A percentile compares a stretch with the other conserved stretches of the same genome.
Conservation (phyloP, 2,888 invertebrate genomes). For the Acronicta aceris region DNA sequence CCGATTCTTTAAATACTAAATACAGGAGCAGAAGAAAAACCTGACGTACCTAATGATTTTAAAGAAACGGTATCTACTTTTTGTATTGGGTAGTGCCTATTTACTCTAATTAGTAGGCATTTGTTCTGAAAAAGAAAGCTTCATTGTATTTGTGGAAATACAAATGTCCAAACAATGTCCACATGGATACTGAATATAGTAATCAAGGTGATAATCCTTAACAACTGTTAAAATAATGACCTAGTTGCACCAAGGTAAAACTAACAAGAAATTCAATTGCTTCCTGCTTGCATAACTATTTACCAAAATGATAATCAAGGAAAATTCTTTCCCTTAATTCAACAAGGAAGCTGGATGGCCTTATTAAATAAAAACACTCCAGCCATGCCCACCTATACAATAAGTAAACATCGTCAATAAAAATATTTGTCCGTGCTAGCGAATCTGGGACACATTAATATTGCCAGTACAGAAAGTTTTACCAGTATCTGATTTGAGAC, state of each 20-base stretch:
- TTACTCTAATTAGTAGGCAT: background rate
- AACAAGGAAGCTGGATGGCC: background rate
- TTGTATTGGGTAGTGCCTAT: background rate
- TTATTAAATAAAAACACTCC: background rate
- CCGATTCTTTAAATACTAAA: too few species aligned
- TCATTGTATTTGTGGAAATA: slow-evolving; percentile 7
- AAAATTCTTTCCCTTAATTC: background rate
- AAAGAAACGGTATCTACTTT: too few species aligned
- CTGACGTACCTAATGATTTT: too few species aligned
- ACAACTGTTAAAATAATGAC: slow-evolving; percentile 48
- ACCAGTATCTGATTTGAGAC: slow-evolving; percentile 8
- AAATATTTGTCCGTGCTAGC: background rate
- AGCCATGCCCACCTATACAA: too few species aligned
- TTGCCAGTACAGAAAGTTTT: slow-evolving; percentile 8
- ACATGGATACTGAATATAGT: slow-evolving; percentile 12
- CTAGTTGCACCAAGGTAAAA: slow-evolving; percentile 11
- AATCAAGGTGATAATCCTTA: slow-evolving; percentile 8
- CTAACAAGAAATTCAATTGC: background rate
- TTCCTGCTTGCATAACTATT: background rate
- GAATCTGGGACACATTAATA: slow-evolving; percentile 10
- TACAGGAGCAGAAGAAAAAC: too few species aligned
- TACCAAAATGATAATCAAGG: background rate
- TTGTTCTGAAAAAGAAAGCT: slow-evolving; percentile 15
- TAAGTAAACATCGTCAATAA: too few species aligned
- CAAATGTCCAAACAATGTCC: slow-evolving; percentile 3